Base-by-base conservation (phyloP, 2,797 vertebrate genomes). In the Sebastes paucispinis region DNA sequence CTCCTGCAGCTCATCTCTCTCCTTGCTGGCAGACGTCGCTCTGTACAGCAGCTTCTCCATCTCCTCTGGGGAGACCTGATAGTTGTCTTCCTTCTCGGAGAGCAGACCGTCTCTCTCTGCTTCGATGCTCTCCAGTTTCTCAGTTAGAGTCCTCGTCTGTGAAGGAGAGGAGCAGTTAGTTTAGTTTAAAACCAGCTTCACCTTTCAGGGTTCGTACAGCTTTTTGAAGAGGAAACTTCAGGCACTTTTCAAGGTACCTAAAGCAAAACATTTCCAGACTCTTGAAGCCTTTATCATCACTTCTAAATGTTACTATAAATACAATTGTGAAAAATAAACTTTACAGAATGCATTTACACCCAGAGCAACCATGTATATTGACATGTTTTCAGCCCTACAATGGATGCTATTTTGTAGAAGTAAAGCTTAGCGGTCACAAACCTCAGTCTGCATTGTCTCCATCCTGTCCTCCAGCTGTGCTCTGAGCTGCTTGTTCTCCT, bases 1-100 rank as follows among this genome's bases (percentile, higher is more conserved):
- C 69, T 94, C 88, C 75, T 89, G 94, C 16, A 98, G 93, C 75
- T 95, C 85, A 13, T 95, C 89, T 66, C 92, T 95, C 77, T 96
- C 95, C 69, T 94, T 90, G 18, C 80, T 84, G 55, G 97, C 83
- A 24, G 86, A 78, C 1, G 67, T 82, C 54, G 93, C 81, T 9
- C 89, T 85, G 85, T 27, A 1, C 57, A 24, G 55, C 77, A 95
- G 89, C 31, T 58, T 24, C 77, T 88, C 78, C 58, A 73, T 13
- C 75, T 94, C 84, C 62, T 90, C 83, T 0, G 77, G 36, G 22
- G 65, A 22, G 2, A 5, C 59, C 27, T 55, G 83, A 67, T 2
- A 0, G 57, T 22, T 79, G 13, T 13, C 2, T 0, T 52, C 50
- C 52, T 32, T 67, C 73, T 82, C 70, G 8, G 5, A 58, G 2